Percentiles rank a stretch among this genome's conserved stretches.
phyloP scores from a whole-genome alignment of 2,797 vertebrate species.

The Lophius americanus region DNA sequence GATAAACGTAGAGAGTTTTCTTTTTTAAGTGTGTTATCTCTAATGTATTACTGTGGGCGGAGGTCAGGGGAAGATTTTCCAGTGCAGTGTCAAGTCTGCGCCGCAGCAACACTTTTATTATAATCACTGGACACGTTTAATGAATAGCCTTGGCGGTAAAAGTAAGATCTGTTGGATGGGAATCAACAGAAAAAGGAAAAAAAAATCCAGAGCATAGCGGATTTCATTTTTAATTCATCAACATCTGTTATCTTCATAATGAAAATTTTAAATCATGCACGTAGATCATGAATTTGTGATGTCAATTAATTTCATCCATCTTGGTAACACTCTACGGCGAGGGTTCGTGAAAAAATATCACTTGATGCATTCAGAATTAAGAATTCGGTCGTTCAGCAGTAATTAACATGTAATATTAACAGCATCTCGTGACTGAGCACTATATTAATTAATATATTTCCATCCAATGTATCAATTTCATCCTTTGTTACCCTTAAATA shows the following conservation, averaged over 20 bases:
- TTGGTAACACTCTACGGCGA: too few species aligned
- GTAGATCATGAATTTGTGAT: not conserved
- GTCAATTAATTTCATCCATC: not conserved
- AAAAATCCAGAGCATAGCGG: too few species aligned
- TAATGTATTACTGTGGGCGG: constrained; percentile 33
- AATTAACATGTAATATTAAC: too few species aligned
- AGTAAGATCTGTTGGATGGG: constrained; percentile 2
- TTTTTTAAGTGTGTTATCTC: constrained; percentile 26
- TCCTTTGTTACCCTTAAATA: too few species aligned
- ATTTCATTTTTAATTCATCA: too few species aligned
- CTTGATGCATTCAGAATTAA: too few species aligned
- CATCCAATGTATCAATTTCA: too few species aligned
- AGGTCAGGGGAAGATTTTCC: constrained; percentile 30
- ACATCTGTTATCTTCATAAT: too few species aligned
- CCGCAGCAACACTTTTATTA: not conserved
- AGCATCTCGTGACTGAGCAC: too few species aligned
- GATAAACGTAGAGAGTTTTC: constrained; percentile 24
- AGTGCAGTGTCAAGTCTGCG: constrained; percentile 21
- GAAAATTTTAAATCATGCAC: not conserved
- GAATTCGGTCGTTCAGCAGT: too few species aligned
- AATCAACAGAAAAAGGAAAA: not conserved
- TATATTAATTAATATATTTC: too few species aligned
- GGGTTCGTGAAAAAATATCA: too few species aligned
- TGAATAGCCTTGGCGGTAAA: constrained; percentile 6
- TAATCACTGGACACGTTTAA: constrained; percentile 9